A percentile compares a stretch with the other conserved stretches of the same genome.
phyloP scores from a whole-genome alignment of 2,113 vertebrate genomes.

The Strix aluco region DNA sequence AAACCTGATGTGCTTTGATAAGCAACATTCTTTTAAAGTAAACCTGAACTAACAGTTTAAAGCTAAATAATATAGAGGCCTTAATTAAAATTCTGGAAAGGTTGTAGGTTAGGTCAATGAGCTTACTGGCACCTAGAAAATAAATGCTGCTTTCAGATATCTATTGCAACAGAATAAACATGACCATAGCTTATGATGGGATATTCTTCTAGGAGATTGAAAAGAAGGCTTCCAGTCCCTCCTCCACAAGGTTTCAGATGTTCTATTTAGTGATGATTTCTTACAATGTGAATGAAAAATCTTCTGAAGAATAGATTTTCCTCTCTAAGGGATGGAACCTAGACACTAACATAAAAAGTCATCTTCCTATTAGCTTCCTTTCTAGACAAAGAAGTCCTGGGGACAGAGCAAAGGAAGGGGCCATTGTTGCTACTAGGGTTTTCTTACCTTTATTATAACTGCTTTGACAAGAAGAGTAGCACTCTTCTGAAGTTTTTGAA shows the following conservation, averaged over 20 bases:
- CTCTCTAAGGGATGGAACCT: background rate
- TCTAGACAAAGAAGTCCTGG: background rate
- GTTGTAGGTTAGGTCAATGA: background rate
- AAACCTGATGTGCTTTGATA: constrained; percentile 7
- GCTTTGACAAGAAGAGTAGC: background rate
- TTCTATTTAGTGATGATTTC: background rate
- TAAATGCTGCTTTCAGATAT: background rate
- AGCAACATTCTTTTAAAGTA: background rate
- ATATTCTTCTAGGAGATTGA: background rate
- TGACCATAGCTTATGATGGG: background rate
- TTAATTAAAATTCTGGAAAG: background rate
- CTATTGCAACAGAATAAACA: background rate
- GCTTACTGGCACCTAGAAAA: background rate
- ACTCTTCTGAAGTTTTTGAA: background rate
- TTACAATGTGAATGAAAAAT: background rate
- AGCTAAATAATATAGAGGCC: background rate
- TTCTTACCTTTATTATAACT: background rate
- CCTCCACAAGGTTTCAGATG: background rate
- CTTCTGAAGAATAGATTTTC: background rate
- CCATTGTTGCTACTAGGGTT: background rate
- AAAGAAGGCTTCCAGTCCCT: background rate
- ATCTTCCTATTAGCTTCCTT: background rate
- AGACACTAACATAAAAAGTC: background rate
- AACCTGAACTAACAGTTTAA: background rate
- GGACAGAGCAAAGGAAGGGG: background rate